Percentiles rank a stretch among this genome's conserved stretches.
phyloP scores from a whole-genome alignment of 2,797 vertebrate species.

The Oreochromis mossambicus region DNA sequence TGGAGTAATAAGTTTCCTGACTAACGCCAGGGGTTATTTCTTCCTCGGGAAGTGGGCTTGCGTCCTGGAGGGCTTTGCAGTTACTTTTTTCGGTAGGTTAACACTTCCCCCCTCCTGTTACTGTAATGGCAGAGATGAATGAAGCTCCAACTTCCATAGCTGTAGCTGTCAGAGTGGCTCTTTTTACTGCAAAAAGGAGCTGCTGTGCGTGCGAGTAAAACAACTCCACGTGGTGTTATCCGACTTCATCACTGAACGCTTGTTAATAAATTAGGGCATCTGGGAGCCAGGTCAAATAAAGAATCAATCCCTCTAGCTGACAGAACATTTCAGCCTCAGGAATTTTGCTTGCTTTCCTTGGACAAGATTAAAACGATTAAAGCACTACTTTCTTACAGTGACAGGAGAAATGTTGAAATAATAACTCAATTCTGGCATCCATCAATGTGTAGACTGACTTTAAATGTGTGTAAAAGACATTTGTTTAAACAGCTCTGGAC shows the following conservation, averaged over 20 bases:
- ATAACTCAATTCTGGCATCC: neutral
- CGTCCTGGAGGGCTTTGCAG: constrained; percentile 87
- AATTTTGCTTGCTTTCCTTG: neutral
- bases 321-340: neutral
- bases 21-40: constrained; percentile 87
- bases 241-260: neutral
- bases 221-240: neutral
- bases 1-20: constrained; percentile 85
- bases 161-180: constrained; percentile 39
- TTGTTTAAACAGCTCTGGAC: neutral
- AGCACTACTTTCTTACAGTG: neutral
- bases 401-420: neutral
- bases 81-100: constrained; percentile 91
- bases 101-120: neutral
- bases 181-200: neutral
- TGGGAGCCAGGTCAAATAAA: neutral
- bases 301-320: neutral
- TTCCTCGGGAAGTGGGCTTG: constrained; percentile 88
- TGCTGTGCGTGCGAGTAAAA: neutral
- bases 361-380: neutral
- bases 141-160: neutral
- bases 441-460: neutral
- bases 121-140: neutral
- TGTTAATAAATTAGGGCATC: neutral
- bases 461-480: neutral